Conservation (phyloP, 2,888 invertebrate species). For the Nesidiocoris tenuis region DNA sequence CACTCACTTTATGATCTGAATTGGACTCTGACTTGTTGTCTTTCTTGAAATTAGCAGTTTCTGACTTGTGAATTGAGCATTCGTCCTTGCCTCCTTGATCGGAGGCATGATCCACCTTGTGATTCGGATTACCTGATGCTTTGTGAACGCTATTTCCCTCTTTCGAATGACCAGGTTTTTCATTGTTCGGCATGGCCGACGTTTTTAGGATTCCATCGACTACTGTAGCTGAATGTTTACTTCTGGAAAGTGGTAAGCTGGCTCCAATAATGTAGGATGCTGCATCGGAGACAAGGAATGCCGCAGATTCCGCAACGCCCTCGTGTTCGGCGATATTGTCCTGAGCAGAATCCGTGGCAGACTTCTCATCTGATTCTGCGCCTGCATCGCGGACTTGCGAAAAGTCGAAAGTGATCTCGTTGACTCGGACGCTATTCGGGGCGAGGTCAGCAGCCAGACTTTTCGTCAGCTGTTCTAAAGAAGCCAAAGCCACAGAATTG, state of each 20-base stretch:
- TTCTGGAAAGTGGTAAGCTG: conserved; percentile 89
- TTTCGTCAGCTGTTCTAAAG: conserved; percentile 91
- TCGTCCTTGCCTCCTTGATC: neutral
- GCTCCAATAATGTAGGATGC: conserved; percentile 90
- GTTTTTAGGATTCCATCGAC: no score
- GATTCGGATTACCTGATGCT: neutral
- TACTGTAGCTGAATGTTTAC: conserved; percentile 75
- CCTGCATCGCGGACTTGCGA: neutral
- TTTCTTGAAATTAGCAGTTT: neutral
- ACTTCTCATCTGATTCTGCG: neutral
- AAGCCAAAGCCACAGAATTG: conserved; percentile 89
- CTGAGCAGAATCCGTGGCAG: neutral
- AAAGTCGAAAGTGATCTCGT: conserved; percentile 82
- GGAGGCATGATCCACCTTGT: no score
- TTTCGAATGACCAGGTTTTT: neutral
- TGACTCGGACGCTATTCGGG: conserved; percentile 79
- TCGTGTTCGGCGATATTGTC: neutral
- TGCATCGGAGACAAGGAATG: conserved; percentile 84
- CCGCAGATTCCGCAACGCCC: conserved; percentile 78
- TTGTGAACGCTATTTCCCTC: neutral
- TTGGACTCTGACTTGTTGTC: no score
- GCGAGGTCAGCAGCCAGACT: conserved; percentile 87
- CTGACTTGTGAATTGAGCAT: neutral
- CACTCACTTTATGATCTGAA: no score
- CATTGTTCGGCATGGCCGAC: neutral